phyloP scores from a whole-genome alignment of 2,888 invertebrate genomes.

The Archips crataeganus region DNA sequence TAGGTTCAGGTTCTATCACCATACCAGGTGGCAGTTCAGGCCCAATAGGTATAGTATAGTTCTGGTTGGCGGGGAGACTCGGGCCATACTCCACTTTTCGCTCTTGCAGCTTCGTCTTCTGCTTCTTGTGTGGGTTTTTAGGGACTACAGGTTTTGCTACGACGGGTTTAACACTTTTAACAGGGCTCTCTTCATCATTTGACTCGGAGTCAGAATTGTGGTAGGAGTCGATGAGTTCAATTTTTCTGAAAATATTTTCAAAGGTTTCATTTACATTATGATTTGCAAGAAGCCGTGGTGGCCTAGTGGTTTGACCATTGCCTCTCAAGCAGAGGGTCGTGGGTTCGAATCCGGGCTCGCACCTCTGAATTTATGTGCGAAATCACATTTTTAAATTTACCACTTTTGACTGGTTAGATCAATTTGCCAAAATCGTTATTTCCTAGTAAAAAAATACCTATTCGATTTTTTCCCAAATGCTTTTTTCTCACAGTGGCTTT shows the following conservation, averaged over 20 bases:
- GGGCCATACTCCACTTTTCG: slow-evolving; percentile 66
- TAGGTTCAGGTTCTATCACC: slow-evolving; percentile 47
- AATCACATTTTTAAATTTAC: no score
- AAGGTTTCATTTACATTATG: slow-evolving; percentile 29
- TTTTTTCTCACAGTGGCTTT: no score
- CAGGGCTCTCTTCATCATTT: slow-evolving; percentile 75
- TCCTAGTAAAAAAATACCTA: no score
- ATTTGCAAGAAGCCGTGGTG: no score
- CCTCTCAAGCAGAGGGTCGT: no score
- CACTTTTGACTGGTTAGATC: no score
- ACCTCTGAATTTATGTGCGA: no score
- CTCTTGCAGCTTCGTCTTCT: slow-evolving; percentile 57
- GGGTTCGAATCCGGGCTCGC: no score
- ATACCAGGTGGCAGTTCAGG: slow-evolving; percentile 70
- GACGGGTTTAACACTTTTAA: slow-evolving; percentile 46
- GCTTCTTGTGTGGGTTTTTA: slow-evolving; percentile 59
- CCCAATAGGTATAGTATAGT: slow-evolving; percentile 72
- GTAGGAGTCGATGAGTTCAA: slow-evolving; percentile 85
- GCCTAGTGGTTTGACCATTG: no score
- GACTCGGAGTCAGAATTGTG: slow-evolving; percentile 84
- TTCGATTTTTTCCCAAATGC: no score
- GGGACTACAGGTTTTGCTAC: slow-evolving; percentile 46
- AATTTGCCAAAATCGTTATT: no score
- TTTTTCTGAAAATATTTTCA: slow-evolving; percentile 76
- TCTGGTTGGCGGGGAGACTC: slow-evolving; percentile 65